Base-by-base conservation (phyloP, 2,113 vertebrate species). In the Zonotrichia leucophrys region DNA sequence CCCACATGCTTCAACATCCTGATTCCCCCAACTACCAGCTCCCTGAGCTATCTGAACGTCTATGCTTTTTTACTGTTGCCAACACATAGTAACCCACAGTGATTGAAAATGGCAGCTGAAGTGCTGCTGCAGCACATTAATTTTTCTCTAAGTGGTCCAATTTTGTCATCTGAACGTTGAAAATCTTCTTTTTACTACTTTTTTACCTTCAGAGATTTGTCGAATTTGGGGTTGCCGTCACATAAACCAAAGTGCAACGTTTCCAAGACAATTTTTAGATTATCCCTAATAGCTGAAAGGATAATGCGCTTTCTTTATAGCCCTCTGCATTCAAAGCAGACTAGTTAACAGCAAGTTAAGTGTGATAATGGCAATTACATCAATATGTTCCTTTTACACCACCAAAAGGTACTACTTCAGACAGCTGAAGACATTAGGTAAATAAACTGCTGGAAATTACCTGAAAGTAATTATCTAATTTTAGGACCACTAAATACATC, bases 81-180 rank as follows among this genome's bases (percentile, higher is more conserved):
- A 98, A 98, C 94, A 97, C 94, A 97, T 2, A 97, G 96, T 96
- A 97, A 98, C 96, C 96, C 92, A 96, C 79, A 93, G 91, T 98
- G 98, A 98, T 91, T 96, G 97, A 97, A 97, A 98, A 98, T 98
- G 97, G 97, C 98, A 98, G 98, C 98, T 98, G 97, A 98, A 97
- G 88, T 86, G 91, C 94, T 97, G 82, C 93, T 94, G 95, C 93
- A 95, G 93, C 86, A 97, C 90, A 96, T 98, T 97, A 97, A 93
- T 97, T 98, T 97, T 97, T 97, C 95, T 95, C 86, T 96, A 97
- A 98, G 97, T 97, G 95, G 92, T 97, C 96, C 88, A 94, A 97
- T 98, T 97, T 97, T 97, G 91, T 96, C 96, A 97, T 95, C 82
- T 91, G 80, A 96, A 97, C 82, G 83, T 83, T 72, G 86, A 96